phyloP scores from a whole-genome alignment of 2,888 invertebrate species.

The Drosophila multiciliata region DNA sequence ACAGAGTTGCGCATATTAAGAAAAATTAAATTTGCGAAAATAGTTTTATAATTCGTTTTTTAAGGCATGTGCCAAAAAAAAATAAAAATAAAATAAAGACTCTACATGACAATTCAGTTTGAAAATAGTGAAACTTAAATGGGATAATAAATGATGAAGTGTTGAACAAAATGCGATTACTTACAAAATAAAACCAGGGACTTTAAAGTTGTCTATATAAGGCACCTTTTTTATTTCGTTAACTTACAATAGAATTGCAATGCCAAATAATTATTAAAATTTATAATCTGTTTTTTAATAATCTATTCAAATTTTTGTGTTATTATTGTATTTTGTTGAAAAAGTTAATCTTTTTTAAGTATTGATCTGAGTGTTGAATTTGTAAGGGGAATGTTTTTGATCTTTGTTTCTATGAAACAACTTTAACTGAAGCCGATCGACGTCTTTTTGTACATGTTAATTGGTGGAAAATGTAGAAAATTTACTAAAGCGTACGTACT shows the following conservation, averaged over 20 bases:
- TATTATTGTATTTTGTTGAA: not conserved
- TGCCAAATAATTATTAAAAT: not conserved
- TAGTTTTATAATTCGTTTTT: conserved; percentile 27
- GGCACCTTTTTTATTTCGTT: not conserved
- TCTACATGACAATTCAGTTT: conserved; percentile 22
- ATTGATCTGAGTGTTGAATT: not conserved
- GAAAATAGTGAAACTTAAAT: conserved; percentile 14
- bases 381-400: not conserved
- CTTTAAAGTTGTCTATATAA: not conserved
- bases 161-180: not conserved
- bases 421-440: not conserved
- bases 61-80: conserved; percentile 21
- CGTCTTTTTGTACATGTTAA: not conserved
- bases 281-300: not conserved
- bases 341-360: not conserved
- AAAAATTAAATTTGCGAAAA: conserved; percentile 55
- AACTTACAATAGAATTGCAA: not conserved
- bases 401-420: not conserved
- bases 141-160: conserved; percentile 5
- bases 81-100: conserved; percentile 8
- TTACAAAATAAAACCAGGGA: not conserved
- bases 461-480: not conserved
- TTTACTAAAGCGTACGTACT: not conserved
- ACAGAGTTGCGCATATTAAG: conserved; percentile 40
- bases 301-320: not conserved